Base-by-base conservation (phyloP, 1,140 invertebrate genomes). In the Drosophila bifasciata region DNA sequence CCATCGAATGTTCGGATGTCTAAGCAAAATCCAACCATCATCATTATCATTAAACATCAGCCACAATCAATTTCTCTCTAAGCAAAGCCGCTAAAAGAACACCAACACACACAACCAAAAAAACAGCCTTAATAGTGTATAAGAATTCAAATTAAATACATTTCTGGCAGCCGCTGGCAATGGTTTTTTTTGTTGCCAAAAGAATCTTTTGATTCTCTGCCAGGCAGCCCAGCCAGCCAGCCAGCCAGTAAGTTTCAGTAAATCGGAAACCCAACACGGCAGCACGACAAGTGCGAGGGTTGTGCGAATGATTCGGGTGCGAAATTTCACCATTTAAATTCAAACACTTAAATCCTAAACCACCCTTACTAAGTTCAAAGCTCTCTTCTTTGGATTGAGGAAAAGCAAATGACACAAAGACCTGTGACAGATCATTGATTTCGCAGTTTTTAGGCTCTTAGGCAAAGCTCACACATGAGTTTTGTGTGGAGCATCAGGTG, bases 31-130 rank as follows among this genome's bases (percentile, higher is more conserved):
- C 41, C 60, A 44, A 13, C 53, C 67, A 77, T 59, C 62, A 71
- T 74, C 69, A 76, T 69, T 60, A 72, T 66, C 73, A 81, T 76
- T 63, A 80, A 80, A 66, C 45, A 66, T 9, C 28, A 9, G 3
- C 28, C 11, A 32, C 28, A 36, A 13, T 36, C 32, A 13, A 36
- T 59, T 55, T 76, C 21, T 3, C 5, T 72, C 66, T 56, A 62
- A 81, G 49, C 77, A 32, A 36, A 36, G 32, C 32, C 11, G 11
- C 32, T 36, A 36, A 32, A 3, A 60, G 43, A 67, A 41, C 9
- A 16, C 16, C 25, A 25, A 8, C 1, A 21, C 3, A 3, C 19
- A 3, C 4, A 21, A 21, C n/a, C n/a, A n/a, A n/a, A n/a, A n/a
- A n/a, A n/a, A n/a, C n/a, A n/a, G n/a, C 5, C 21, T 5, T 23